Conservation (phyloP, 2,113 vertebrate species). For the Emydura subglobosa region DNA sequence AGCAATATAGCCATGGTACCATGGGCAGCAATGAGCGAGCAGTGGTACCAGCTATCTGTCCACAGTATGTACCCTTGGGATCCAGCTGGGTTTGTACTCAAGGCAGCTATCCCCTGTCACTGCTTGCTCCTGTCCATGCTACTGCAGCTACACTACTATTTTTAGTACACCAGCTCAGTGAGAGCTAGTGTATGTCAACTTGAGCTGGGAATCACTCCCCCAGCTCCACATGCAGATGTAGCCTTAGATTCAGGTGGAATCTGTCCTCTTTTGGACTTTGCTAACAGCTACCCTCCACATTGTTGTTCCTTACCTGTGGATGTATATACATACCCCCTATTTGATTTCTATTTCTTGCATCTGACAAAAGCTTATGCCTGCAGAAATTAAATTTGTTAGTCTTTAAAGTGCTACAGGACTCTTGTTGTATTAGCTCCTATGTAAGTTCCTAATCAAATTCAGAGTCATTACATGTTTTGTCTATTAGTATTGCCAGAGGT, state of each 20-base stretch:
- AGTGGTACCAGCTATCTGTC: neutral
- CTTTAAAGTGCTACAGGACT: no score
- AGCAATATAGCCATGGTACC: neutral
- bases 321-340: no score
- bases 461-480: neutral
- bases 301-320: no score
- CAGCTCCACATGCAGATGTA: neutral
- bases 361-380: no score
- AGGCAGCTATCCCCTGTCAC: neutral
- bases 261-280: neutral
- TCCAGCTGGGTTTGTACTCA: neutral
- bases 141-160: no score
- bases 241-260: neutral
- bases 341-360: no score
- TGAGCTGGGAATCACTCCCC: neutral
- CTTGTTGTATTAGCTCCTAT: no score
- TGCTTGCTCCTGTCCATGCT: neutral
- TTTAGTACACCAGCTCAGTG: no score
- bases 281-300: no score
- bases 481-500: neutral
- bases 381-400: no score
- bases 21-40: neutral
- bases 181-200: neutral
- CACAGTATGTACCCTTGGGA: neutral
- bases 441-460: neutral